Evolutionary conservation across 2,797 vertebrate species (phyloP).

Genomic region (Argyrosomus regius): DNA sequence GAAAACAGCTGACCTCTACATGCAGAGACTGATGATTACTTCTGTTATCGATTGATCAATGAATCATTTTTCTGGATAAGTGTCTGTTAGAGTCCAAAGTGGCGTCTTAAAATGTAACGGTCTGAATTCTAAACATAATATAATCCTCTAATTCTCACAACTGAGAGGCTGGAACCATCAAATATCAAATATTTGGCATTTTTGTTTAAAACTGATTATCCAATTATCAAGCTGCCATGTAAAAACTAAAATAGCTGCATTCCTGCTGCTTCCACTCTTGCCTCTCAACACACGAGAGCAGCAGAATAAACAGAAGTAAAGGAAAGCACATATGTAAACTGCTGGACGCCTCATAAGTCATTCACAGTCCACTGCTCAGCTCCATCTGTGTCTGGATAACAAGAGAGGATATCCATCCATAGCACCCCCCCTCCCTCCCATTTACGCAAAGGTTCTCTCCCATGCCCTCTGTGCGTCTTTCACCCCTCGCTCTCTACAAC

Average conservation of each 20-base stretch:
- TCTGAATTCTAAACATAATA: no score
- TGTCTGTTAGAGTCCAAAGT: background rate
- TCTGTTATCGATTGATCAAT: background rate
- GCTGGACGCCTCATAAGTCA: slow-evolving; percentile 34
- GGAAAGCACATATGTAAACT: slow-evolving; percentile 4
- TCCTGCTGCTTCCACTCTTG: background rate
- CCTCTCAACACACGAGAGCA: background rate
- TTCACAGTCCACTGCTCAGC: slow-evolving; percentile 27
- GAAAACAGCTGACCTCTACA: background rate
- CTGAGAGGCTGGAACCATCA: background rate
- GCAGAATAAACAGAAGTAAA: background rate
- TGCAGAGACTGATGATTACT: background rate
- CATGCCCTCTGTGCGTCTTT: slow-evolving; percentile 26
- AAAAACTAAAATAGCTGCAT: background rate
- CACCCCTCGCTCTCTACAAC: slow-evolving; percentile 7
- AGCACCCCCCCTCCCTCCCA: background rate
- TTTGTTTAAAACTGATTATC: background rate
- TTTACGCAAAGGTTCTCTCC: slow-evolving; percentile 4
- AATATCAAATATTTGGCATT: background rate
- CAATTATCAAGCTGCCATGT: no score
- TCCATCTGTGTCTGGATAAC: slow-evolving; percentile 13
- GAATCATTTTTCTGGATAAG: background rate
- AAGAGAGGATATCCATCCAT: background rate
- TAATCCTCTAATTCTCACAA: background rate
- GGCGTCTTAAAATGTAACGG: background rate